A percentile compares a stretch with the other conserved stretches of the same genome.
Conservation (phyloP, 2,113 vertebrate genomes). For the Scartelaos histophorus region DNA sequence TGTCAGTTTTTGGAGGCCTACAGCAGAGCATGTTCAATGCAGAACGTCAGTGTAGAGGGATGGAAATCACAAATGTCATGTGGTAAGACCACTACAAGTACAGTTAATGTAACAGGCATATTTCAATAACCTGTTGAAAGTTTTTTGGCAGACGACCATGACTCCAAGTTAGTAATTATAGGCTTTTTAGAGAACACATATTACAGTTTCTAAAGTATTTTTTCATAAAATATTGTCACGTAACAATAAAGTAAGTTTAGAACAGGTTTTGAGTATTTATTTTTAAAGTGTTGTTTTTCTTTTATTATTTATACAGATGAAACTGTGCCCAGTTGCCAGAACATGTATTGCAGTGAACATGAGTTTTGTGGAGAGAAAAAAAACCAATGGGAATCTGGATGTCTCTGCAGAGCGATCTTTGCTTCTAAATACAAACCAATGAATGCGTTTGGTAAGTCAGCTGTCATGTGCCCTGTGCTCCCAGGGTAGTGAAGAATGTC, state of each 20-base stretch:
- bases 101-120: background rate
- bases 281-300: background rate
- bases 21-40: constrained; percentile 11
- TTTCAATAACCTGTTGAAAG: background rate
- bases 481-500: background rate
- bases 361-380: constrained; percentile 31
- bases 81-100: constrained; percentile 10
- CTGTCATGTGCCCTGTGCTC: background rate
- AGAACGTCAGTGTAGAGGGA: constrained; percentile 1
- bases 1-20: constrained; percentile 37
- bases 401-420: constrained; percentile 31
- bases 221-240: background rate
- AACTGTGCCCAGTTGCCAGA: constrained; percentile 8
- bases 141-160: background rate
- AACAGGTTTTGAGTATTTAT: background rate
- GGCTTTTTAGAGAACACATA: background rate
- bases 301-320: constrained; percentile 12
- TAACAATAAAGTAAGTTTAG: background rate
- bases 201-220: background rate
- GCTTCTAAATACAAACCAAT: constrained; percentile 14
- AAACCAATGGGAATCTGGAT: background rate
- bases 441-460: constrained; percentile 14
- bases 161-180: background rate
- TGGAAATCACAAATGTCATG: constrained; percentile 20
- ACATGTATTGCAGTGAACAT: constrained; percentile 27